These are phyloP conservation scores for Drosophila melanogaster DNA, from an alignment of 1,140 invertebrate genomes.

Conservation along the genomic window DNA sequence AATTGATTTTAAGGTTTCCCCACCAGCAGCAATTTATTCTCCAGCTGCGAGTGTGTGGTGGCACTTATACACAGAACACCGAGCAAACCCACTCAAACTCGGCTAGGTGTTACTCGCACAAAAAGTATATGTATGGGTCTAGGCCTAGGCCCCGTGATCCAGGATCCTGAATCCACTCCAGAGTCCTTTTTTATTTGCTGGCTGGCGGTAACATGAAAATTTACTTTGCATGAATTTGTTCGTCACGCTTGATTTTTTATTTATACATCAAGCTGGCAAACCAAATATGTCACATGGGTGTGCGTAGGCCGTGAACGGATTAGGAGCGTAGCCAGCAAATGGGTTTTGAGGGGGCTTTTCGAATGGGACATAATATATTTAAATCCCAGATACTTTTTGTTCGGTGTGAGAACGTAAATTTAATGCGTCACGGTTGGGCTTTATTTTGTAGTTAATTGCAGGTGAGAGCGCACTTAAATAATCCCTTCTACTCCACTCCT, in stretches of 20 bases:
- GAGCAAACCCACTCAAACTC: slow-evolving; percentile 15
- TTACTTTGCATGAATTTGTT: slow-evolving; percentile 75
- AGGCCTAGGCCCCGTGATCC: slow-evolving; percentile 35
- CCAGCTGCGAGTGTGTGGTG: slow-evolving; percentile 5
- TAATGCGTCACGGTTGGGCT: slow-evolving; percentile 3
- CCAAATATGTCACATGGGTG: slow-evolving; percentile 75
- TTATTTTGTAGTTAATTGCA: slow-evolving; percentile 45
- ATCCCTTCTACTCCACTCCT: slow-evolving; percentile 17
- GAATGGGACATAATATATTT: slow-evolving; percentile 25
- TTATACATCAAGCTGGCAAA: slow-evolving; percentile 71
- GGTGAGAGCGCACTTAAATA: background rate
- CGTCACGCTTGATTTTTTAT: slow-evolving; percentile 77
- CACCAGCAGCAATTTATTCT: slow-evolving; percentile 38
- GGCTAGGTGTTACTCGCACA: slow-evolving; percentile 31
- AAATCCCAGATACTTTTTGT: slow-evolving; percentile 19
- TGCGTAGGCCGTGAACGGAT: slow-evolving; percentile 59
- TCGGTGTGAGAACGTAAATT: slow-evolving; percentile 6
- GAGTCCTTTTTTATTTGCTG: slow-evolving; percentile 46
- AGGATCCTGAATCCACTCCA: slow-evolving; percentile 19
- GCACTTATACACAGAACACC: slow-evolving; percentile 24
- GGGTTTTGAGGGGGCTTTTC: slow-evolving; percentile 22
- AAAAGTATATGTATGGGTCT: slow-evolving; percentile 13
- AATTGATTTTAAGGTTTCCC: slow-evolving; percentile 32
- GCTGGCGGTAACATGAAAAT: slow-evolving; percentile 70
- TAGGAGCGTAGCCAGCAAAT: slow-evolving; percentile 47